Percentiles rank a stretch among this genome's conserved stretches.
Evolutionary conservation across 2,113 vertebrate species (phyloP).

Genomic region (Diadophis punctatus): DNA sequence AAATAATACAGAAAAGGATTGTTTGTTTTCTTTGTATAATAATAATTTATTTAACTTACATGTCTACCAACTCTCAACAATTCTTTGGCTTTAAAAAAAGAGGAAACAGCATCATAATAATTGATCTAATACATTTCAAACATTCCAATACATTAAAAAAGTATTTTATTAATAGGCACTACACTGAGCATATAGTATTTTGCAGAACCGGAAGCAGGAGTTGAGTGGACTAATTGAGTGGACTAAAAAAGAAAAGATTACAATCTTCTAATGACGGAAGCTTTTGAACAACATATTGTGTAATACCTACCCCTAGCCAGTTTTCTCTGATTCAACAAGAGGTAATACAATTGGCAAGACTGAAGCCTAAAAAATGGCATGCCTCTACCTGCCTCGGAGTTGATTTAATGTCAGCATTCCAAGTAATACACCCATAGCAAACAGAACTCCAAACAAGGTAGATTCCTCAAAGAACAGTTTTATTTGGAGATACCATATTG

Average conservation of each 20-base stretch:
- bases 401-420: too few species aligned
- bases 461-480: too few species aligned
- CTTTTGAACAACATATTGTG: conserved; percentile 5
- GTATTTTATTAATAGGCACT: neutral
- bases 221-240: accelerated
- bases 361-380: too few species aligned
- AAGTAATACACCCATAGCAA: too few species aligned
- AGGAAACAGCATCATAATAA: neutral
- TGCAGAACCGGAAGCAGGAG: neutral
- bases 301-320: neutral
- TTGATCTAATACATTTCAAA: neutral
- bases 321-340: neutral
- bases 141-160: neutral
- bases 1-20: conserved; percentile 12
- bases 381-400: too few species aligned
- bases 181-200: accelerated
- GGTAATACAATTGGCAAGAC: neutral
- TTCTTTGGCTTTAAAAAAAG: neutral
- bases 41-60: neutral
- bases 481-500: too few species aligned
- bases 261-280: neutral
- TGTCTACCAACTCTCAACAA: neutral
- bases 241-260: neutral
- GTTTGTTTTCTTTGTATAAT: neutral
- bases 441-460: too few species aligned